These are phyloP conservation scores for Carposina sasakii DNA, from an alignment of 1,140 invertebrate species.

Conservation along the genomic window DNA sequence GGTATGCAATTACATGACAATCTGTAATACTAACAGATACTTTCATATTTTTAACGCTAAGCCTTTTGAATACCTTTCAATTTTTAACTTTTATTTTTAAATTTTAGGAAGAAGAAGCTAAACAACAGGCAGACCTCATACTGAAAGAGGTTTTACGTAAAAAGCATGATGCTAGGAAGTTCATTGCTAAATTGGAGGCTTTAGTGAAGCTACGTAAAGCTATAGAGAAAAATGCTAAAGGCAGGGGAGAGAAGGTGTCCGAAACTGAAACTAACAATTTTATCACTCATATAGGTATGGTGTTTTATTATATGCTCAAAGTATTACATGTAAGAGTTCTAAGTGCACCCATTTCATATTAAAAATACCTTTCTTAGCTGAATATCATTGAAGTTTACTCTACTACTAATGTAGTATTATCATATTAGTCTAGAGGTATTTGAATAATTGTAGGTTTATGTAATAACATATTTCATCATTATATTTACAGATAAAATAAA, in stretches of 20 bases:
- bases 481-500: constrained; percentile 61
- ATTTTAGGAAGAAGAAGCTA: constrained; percentile 76
- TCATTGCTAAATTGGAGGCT: constrained; percentile 75
- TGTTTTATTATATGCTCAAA: constrained; percentile 3
- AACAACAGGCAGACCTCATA: constrained; percentile 79
- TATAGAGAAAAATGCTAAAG: constrained; percentile 74
- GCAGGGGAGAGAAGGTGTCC: constrained; percentile 74
- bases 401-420: too few relatives aligned
- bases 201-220: constrained; percentile 76
- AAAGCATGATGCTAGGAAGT: constrained; percentile 78
- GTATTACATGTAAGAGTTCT: too few relatives aligned
- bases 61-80: not conserved
- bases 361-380: too few relatives aligned
- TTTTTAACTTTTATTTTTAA: constrained; percentile 9
- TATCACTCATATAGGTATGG: constrained; percentile 39
- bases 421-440: too few relatives aligned
- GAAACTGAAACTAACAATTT: constrained; percentile 39
- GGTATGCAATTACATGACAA: constrained; percentile 47
- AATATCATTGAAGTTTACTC: too few relatives aligned
- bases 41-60: not conserved
- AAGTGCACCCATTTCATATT: too few relatives aligned
- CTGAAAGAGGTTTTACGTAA: constrained; percentile 79
- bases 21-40: not conserved
- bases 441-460: too few relatives aligned
- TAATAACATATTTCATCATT: too few relatives aligned